Conservation (phyloP, 2,797 vertebrate genomes). For the Aselliscus stoliczkanus region DNA sequence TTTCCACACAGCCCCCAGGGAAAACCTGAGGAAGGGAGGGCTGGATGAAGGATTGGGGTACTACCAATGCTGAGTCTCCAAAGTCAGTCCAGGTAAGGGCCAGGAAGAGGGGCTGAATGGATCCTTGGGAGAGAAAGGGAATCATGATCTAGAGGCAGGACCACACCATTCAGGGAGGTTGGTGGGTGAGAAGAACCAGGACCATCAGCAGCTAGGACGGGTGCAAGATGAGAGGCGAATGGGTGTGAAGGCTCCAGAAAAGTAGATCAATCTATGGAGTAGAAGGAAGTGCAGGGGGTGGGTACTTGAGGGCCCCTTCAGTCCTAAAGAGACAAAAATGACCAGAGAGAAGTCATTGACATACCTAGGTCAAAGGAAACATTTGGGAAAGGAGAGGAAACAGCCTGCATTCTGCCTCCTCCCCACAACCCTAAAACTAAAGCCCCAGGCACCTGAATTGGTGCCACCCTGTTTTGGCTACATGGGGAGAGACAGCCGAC, state of each 20-base stretch:
- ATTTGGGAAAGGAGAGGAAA: not conserved
- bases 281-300: not conserved
- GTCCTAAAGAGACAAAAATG: constrained; percentile 60
- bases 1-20: not conserved
- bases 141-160: not conserved
- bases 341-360: constrained; percentile 17
- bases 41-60: not conserved
- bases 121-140: constrained; percentile 13
- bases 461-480: not conserved
- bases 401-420: not conserved
- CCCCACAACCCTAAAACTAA: not conserved
- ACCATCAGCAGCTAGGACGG: constrained; percentile 18
- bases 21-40: not conserved
- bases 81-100: not conserved
- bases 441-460: not conserved
- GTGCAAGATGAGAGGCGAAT: not conserved
- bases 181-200: constrained; percentile 38
- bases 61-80: not conserved
- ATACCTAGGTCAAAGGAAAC: not conserved
- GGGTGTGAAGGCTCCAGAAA: constrained; percentile 37
- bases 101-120: not conserved
- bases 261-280: constrained; percentile 18
- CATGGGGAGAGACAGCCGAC: not conserved
- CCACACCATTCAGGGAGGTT: not conserved
- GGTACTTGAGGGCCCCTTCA: not conserved